Evolutionary conservation across 2,888 invertebrate species (phyloP).

Genomic region (Parnassius mnemosyne): DNA sequence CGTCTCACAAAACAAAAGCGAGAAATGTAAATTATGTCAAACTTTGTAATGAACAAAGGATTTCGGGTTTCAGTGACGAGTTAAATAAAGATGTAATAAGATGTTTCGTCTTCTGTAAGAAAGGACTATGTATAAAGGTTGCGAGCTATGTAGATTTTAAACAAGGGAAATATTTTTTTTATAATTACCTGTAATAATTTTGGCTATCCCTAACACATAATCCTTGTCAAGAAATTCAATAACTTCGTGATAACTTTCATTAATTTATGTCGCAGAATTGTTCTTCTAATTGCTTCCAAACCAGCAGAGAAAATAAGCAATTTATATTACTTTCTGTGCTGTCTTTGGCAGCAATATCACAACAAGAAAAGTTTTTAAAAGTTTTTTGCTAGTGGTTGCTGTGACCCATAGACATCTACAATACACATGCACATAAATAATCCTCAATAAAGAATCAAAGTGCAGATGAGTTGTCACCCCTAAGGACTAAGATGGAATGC

Average conservation of each 20-base stretch:
- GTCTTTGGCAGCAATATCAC: too few species aligned
- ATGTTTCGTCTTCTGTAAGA: conserved; percentile 18
- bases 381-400: too few species aligned
- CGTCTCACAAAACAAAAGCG: conserved; percentile 54
- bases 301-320: not conserved
- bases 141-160: conserved; percentile 37
- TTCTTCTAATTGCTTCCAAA: conserved; percentile 49
- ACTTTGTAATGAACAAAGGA: conserved; percentile 60
- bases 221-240: conserved; percentile 64
- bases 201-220: conserved; percentile 63
- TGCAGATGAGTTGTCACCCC: too few species aligned
- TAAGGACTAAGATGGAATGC: too few species aligned
- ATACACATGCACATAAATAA: too few species aligned
- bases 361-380: too few species aligned
- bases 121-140: conserved; percentile 4
- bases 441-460: too few species aligned
- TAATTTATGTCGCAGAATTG: conserved; percentile 66
- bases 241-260: conserved; percentile 67
- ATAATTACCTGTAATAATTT: conserved; percentile 65
- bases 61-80: conserved; percentile 53
- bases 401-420: too few species aligned
- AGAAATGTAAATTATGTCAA: conserved; percentile 61
- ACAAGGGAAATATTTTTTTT: conserved; percentile 53
- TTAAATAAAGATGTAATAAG: conserved; percentile 51
- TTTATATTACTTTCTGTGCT: too few species aligned